Percentiles rank a stretch among this genome's conserved stretches.
Evolutionary conservation across 2,888 invertebrate genomes (phyloP).

Genomic region (Idaea dimidiata): DNA sequence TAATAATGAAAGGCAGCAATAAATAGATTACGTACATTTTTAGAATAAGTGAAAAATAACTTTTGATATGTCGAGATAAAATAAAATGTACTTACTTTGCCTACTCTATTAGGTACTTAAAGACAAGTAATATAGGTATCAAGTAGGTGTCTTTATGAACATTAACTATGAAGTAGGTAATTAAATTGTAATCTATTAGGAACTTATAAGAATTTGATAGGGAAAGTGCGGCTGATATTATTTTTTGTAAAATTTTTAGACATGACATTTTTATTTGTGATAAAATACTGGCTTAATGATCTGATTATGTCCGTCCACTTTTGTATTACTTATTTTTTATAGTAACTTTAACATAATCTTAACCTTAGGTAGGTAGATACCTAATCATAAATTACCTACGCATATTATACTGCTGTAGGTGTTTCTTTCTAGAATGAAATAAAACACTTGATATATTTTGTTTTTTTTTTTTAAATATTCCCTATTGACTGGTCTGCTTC

Average conservation of each 20-base stretch:
- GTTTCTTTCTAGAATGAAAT: slow-evolving; percentile 8
- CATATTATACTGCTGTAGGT: slow-evolving; percentile 8
- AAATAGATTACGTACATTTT: neutral
- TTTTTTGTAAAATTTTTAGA: neutral
- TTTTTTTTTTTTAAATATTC: slow-evolving; percentile 13
- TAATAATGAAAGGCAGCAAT: neutral
- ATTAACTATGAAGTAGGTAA: no score
- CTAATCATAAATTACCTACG: neutral
- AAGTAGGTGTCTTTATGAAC: no score
- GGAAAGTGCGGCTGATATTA: neutral
- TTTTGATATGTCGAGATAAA: neutral
- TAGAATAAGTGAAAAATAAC: neutral
- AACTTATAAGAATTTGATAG: neutral
- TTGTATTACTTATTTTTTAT: slow-evolving; percentile 32
- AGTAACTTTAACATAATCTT: slow-evolving; percentile 6
- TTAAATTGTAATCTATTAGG: neutral
- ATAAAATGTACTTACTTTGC: neutral
- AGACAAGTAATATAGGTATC: no score
- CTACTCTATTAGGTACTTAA: neutral
- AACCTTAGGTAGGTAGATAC: neutral
- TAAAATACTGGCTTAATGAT: slow-evolving; percentile 30
- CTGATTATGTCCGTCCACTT: slow-evolving; percentile 54
- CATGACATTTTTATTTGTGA: slow-evolving; percentile 14
- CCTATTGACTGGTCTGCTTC: no score
- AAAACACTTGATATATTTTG: neutral